Percentiles rank a stretch among this genome's conserved stretches.
Conservation (phyloP, 2,888 invertebrate genomes). For the Caenorhabditis drosophilae region DNA sequence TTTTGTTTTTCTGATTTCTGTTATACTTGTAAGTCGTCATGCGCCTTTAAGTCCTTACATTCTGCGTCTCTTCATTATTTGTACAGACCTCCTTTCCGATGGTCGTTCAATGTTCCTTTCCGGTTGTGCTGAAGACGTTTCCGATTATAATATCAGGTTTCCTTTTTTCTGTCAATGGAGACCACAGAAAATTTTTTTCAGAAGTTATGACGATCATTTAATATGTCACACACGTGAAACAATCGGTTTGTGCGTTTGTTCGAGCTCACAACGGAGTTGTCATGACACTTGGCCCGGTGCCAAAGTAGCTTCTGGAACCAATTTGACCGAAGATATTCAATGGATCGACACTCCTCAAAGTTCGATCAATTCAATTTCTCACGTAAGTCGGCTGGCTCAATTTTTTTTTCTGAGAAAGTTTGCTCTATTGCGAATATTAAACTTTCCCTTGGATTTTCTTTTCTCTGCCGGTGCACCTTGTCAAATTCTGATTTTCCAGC, state of each 20-base stretch:
- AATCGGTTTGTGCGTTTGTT: conserved; percentile 36
- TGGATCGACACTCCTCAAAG: conserved; percentile 36
- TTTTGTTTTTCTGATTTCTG: conserved; percentile 38
- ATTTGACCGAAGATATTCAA: conserved; percentile 20
- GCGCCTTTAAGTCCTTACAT: background rate
- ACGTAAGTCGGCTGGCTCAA: conserved; percentile 9
- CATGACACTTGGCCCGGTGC: conserved; percentile 28
- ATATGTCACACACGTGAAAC: conserved; percentile 35
- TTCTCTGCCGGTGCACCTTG: too few species aligned
- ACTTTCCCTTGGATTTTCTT: background rate
- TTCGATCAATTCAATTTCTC: conserved; percentile 32
- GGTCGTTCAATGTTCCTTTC: conserved; percentile 41
- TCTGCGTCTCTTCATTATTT: background rate
- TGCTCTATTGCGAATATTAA: too few species aligned
- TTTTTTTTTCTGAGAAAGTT: too few species aligned
- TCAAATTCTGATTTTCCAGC: too few species aligned
- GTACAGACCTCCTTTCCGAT: conserved; percentile 38
- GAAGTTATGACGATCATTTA: conserved; percentile 19
- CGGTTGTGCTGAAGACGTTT: conserved; percentile 42
- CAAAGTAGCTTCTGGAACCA: conserved; percentile 8
- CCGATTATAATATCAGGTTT: conserved; percentile 34
- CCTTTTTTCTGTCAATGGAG: background rate
- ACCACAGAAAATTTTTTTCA: conserved; percentile 6
- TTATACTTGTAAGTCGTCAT: conserved; percentile 32
- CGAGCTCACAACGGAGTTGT: conserved; percentile 22